Base-by-base conservation (phyloP, 2,888 invertebrate species). In the Drosophila mercatorum region DNA sequence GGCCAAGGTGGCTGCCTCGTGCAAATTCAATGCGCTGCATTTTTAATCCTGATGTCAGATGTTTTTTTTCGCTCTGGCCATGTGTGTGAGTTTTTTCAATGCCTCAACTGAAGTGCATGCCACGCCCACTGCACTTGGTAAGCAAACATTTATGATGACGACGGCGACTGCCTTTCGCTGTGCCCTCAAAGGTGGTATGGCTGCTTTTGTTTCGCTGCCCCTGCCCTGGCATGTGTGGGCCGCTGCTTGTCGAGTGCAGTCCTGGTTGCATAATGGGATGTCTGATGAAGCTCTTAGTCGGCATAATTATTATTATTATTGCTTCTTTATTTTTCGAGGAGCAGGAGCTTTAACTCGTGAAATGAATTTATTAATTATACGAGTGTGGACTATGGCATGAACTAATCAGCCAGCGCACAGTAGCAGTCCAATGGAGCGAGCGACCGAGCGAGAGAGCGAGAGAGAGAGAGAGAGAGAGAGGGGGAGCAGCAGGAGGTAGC, bases 231-330 rank as follows among this genome's bases (percentile, higher is more conserved):
- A 71, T 77, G 77, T 77, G 77, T 80, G 68, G 75, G 79, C 60
- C 71, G 71, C 31, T 57, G 68, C 64, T 75, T 75, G 84, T 81
- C 83, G 82, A 87, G 86, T 87, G 88, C 78, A 88, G 78, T 81
- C 76, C 78, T 73, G 78, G 75, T 67, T 83, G 80, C 80, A 88
- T 88, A 88, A 89, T 88, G 79, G 88, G 84, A 86, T 88, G 88
- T 89, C 88, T 89, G 87, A 85, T 85, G 85, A 89, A 89, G 88
- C 87, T 87, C 88, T 89, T 89, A 89, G 88, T 88, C 89, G 87
- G 78, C 88, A 83, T 89, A 89, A 89, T 89, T 88, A 88, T 87
- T 89, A 57, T 88, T 85, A 87, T 84, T 78, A 72, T 68, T 43
- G 14, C 38, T 55, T 38, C 40, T 69, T 41, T 38, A 57, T 46